A percentile compares a stretch with the other conserved stretches of the same genome.
These are phyloP conservation scores for Trissolcus japonicus DNA, from an alignment of 2,888 invertebrate species.

Conservation along the genomic window DNA sequence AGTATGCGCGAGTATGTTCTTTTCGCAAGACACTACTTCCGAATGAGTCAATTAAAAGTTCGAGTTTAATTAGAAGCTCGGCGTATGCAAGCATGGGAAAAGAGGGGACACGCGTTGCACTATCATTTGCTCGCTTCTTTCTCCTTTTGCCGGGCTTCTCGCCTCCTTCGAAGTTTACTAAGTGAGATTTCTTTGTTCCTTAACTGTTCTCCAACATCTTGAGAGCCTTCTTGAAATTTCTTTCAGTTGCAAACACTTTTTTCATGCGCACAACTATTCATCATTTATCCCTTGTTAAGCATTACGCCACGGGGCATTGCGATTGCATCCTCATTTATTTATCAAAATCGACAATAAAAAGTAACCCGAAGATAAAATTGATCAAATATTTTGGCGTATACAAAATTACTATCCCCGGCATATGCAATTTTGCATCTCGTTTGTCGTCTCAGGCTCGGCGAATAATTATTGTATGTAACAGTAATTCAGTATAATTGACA, in stretches of 20 bases:
- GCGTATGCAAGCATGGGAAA: conserved; percentile 58
- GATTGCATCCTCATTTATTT: conserved; percentile 36
- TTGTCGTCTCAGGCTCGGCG: too few relatives aligned
- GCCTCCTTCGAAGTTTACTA: conserved; percentile 40
- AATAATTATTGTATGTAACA: too few relatives aligned
- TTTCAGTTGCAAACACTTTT: conserved; percentile 52
- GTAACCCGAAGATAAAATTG: too few relatives aligned
- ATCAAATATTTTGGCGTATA: too few relatives aligned
- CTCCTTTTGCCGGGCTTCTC: conserved; percentile 10
- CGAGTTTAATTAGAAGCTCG: conserved; percentile 75
- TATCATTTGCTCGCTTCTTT: conserved; percentile 47
- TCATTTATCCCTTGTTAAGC: conserved; percentile 36
- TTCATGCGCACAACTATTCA: conserved; percentile 42
- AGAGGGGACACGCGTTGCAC: conserved; percentile 38
- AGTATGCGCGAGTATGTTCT: conserved; percentile 60
- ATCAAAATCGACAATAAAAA: background rate
- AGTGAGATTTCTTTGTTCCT: conserved; percentile 60
- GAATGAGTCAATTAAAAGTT: conserved; percentile 76
- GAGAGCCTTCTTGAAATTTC: conserved; percentile 53
- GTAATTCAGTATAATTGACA: too few relatives aligned
- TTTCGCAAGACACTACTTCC: conserved; percentile 67
- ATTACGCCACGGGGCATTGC: conserved; percentile 34
- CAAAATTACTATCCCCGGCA: too few relatives aligned
- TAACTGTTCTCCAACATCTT: conserved; percentile 57
- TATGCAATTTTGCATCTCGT: too few relatives aligned